A percentile compares a stretch with the other conserved stretches of the same genome.
Conservation (phyloP, 2,113 vertebrate genomes). For the Brachirus orientalis region DNA sequence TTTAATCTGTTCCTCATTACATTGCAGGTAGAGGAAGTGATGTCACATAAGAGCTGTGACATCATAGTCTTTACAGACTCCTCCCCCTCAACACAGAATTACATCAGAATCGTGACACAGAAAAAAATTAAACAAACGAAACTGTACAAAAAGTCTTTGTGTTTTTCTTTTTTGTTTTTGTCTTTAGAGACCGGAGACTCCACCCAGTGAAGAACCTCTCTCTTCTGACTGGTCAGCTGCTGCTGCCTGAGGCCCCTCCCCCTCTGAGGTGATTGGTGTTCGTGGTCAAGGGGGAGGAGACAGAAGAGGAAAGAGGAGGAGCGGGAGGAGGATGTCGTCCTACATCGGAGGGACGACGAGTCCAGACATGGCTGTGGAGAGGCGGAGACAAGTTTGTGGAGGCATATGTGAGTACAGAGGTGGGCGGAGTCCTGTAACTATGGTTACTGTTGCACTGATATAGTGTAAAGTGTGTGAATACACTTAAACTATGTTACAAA, state of each 20-base stretch:
- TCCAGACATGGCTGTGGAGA: conserved; percentile 92
- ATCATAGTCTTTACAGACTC: conserved; percentile 19
- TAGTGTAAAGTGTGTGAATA: too few species aligned
- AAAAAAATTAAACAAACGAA: conserved; percentile 14
- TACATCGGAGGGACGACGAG: conserved; percentile 97
- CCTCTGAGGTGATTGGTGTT: conserved; percentile 66
- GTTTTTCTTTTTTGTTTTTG: conserved; percentile 2
- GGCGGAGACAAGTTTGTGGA: too few species aligned
- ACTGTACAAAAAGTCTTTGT: conserved; percentile 27
- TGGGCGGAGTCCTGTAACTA: neutral
- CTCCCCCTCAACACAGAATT: conserved; percentile 9
- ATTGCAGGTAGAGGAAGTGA: conserved; percentile 30
- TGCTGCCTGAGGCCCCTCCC: conserved; percentile 24
- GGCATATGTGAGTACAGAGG: neutral
- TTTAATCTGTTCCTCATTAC: neutral
- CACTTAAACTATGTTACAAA: too few species aligned
- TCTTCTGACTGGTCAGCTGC: conserved; percentile 14
- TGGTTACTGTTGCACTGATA: neutral
- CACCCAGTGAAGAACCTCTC: neutral
- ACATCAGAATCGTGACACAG: conserved; percentile 29
- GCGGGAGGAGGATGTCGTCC: conserved; percentile 2
- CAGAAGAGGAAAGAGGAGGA: conserved; percentile 76
- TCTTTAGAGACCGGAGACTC: neutral
- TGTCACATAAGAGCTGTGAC: conserved; percentile 23
- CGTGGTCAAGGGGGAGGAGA: conserved; percentile 31